Evolutionary conservation across 2,797 vertebrate species (phyloP), one percentile per base, ranked within the genome.

Genomic region (Sebastes trivittatus): DNA sequence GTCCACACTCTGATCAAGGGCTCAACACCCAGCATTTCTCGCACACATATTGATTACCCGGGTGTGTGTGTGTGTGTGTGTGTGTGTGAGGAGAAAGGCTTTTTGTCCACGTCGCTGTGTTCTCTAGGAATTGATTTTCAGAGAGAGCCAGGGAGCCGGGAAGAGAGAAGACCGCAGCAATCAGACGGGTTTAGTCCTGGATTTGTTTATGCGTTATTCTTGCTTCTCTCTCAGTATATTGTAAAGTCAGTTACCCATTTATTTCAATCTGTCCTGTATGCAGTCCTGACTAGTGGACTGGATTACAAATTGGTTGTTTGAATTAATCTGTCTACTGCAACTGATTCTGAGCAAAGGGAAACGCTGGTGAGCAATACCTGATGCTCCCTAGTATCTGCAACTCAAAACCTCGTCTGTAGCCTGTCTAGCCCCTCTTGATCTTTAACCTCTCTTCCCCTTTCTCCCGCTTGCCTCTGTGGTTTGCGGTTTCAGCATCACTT

Each of bases 51-150:
- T 80, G 87, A 92, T 90, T 83, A 83, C 62, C 23, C 25, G 1
- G 2, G 58, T 60, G 58, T 78, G 65, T 72, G 75, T 61, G 46
- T 25, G 27, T 27, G 27, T 27, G 76, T 66, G 34, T 34, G 34
- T 11, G 16, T 67, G 16, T n/a, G 71, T n/a, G 36, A 25, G 36
- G 25, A 67, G 68, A 79, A 64, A 77, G 59, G 69, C 34, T 75
- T 77, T 84, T 81, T 83, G 71, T 83, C 73, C 60, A 73, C 18
- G 78, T 82, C 22, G 11, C 59, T 73, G 69, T 75, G 77, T 84
- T 81, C 67, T 87, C 42, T 22, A 72, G 27, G 34, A 85, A 90
- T 80, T 88, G 86, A 85, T 91, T 92, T 86, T 77, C 63, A 86
- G 75, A 73, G 68, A 78, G n/a, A 76, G 34, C 14, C 13, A 60